A percentile compares a stretch with the other conserved stretches of the same genome.
These are phyloP conservation scores for Ochropleura plecta DNA, from an alignment of 2,888 invertebrate genomes.

Conservation along the genomic window DNA sequence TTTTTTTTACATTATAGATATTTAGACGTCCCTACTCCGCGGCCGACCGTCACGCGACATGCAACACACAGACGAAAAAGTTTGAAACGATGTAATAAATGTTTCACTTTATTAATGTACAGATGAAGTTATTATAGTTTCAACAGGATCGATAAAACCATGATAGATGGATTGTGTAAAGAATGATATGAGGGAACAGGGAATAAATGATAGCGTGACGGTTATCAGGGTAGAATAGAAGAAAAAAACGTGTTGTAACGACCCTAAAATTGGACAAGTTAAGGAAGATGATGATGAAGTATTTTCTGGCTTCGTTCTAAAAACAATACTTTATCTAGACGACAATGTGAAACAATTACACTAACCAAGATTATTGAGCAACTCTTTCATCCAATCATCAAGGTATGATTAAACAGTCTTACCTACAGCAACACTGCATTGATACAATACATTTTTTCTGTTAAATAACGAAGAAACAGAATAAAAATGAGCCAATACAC, in stretches of 20 bases:
- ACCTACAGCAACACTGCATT: neutral
- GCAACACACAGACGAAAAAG: no score
- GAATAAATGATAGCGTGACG: no score
- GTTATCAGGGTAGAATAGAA: no score
- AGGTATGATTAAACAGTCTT: neutral
- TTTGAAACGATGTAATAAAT: no score
- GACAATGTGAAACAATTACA: neutral
- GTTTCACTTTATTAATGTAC: neutral
- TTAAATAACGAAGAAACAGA: constrained; percentile 26
- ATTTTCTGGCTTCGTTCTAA: neutral
- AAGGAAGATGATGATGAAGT: neutral
- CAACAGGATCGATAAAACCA: neutral
- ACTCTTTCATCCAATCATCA: neutral
- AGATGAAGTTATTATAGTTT: neutral
- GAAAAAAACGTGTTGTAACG: no score
- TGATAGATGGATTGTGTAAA: no score
- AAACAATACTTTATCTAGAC: no score
- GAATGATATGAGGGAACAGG: no score
- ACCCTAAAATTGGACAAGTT: no score
- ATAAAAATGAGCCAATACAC: constrained; percentile 42
- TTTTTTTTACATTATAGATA: no score
- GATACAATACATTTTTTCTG: neutral
- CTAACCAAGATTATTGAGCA: neutral
- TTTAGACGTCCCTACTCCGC: no score
- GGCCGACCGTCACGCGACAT: no score